A percentile compares a stretch with the other conserved stretches of the same genome.
These are phyloP conservation scores for Nannoperca australis DNA, from an alignment of 2,797 vertebrate genomes.

Conservation along the genomic window DNA sequence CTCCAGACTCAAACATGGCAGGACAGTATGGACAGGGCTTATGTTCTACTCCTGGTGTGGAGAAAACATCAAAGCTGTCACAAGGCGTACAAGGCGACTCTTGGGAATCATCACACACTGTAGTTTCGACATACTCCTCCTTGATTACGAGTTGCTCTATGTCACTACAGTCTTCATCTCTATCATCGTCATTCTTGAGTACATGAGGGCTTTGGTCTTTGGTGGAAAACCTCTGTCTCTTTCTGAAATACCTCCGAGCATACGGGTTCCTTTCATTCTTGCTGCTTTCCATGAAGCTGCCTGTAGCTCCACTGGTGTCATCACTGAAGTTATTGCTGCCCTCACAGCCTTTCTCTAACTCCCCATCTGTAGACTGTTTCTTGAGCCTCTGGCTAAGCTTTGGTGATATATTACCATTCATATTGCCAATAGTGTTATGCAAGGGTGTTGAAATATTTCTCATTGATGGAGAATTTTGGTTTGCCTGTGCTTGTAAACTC, in stretches of 20 bases:
- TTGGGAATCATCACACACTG: conserved; percentile 75
- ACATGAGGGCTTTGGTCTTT: conserved; percentile 64
- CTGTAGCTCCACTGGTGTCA: conserved; percentile 81
- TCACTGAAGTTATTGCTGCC: conserved; percentile 87
- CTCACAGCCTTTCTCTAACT: conserved; percentile 88
- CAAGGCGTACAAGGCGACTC: conserved; percentile 80
- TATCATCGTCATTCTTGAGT: conserved; percentile 54
- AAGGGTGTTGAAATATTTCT: conserved; percentile 85
- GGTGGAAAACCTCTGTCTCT: conserved; percentile 63
- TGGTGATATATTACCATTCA: conserved; percentile 89
- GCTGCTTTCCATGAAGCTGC: conserved; percentile 67
- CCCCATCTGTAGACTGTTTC: conserved; percentile 86
- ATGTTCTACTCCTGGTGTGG: conserved; percentile 86
- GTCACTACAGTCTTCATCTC: conserved; percentile 71
- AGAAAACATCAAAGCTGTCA: conserved; percentile 79
- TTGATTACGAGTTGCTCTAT: conserved; percentile 81
- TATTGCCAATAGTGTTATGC: conserved; percentile 89
- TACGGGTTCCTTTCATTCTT: conserved; percentile 69
- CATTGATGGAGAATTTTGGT: conserved; percentile 73
- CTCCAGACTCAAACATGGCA: conserved; percentile 93
- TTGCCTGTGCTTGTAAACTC: conserved; percentile 83
- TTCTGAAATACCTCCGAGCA: conserved; percentile 66
- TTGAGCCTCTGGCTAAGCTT: conserved; percentile 87
- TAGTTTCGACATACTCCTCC: conserved; percentile 74
- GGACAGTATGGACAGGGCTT: conserved; percentile 93